phyloP scores from a whole-genome alignment of 2,797 vertebrate genomes.

The Lacerta bilineata region DNA sequence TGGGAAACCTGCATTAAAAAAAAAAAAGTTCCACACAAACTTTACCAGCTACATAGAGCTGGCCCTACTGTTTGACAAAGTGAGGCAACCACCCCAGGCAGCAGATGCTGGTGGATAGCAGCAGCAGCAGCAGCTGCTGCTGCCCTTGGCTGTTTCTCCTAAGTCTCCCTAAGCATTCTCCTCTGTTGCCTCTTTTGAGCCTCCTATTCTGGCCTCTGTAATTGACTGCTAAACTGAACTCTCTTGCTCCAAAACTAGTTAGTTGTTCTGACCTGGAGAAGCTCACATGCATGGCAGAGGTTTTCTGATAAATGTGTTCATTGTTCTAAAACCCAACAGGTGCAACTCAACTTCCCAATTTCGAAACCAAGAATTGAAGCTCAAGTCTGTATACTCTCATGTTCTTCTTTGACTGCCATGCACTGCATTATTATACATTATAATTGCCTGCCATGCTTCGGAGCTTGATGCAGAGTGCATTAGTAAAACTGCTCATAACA shows the following conservation, averaged over 20 bases:
- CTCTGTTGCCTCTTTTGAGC: too few species aligned
- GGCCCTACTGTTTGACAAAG: neutral
- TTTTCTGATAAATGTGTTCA: neutral
- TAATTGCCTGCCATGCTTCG: neutral
- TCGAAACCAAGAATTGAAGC: neutral
- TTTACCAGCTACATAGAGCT: neutral
- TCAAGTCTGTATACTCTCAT: neutral
- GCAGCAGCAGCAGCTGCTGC: too few species aligned
- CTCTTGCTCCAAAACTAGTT: neutral
- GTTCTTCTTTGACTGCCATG: neutral
- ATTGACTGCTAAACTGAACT: neutral
- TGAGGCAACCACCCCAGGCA: too few species aligned
- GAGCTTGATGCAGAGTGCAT: neutral
- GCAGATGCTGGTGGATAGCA: too few species aligned
- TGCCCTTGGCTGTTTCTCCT: too few species aligned
- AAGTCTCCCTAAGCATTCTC: too few species aligned
- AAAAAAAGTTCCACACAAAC: neutral
- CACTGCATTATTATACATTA: neutral
- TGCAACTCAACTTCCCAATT: neutral
- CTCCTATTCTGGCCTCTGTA: too few species aligned
- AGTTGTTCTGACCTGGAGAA: neutral
- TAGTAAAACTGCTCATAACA: too few species aligned
- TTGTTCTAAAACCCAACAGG: neutral
- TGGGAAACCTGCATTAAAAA: neutral
- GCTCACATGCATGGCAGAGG: neutral